Evolutionary conservation across 23 tunicate species (phyloP), one percentile per base, ranked within the genome.

Genomic region (Botrylloides violaceus): DNA sequence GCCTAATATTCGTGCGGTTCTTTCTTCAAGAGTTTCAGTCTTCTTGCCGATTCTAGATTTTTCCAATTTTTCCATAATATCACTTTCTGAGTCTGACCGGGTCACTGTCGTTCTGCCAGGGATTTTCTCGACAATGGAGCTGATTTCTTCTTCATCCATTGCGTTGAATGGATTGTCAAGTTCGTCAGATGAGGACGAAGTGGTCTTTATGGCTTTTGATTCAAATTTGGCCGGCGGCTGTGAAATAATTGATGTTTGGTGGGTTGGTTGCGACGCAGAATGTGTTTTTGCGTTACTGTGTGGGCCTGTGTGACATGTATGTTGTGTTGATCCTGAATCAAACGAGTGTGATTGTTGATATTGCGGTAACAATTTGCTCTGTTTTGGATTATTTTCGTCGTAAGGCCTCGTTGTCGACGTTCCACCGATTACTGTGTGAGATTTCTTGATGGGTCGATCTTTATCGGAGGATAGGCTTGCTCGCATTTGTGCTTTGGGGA

Each of bases 1-100:
- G 21, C 96, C 96, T 19, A 88, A 58, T 29, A 88, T 88, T 34
- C 96, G 38, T 15, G 96, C 96, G 2, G 96, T 85, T 72, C 96
- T 64, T 68, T 88, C 88, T 62, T 88, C 89, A 30, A 88, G 80
- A 36, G 88, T 81, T 59, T 88, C 96, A n/a, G 25, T 26, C 37
- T 68, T 68, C 12, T 28, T 39, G 26, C 2, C 19, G 22, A 24
- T 24, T 1, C 58, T 35, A 0, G 58, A 36, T 37, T 68, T 68
- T 37, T 68, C 74, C 1, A 68, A 3, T 35, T 39, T 28, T 20
- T 35, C 74, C 25, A 68, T 2, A 20, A 68, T 36, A 68, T 68
- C 74, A 24, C 37, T 68, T 68, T 68, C 74, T 4, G 57, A 68
- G 4, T 43, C 74, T 4, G 36, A 21, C 34, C 26, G 20, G 59